These are phyloP conservation scores for Pelobates cultripes DNA, from an alignment of 2,797 vertebrate species.

Conservation along the genomic window DNA sequence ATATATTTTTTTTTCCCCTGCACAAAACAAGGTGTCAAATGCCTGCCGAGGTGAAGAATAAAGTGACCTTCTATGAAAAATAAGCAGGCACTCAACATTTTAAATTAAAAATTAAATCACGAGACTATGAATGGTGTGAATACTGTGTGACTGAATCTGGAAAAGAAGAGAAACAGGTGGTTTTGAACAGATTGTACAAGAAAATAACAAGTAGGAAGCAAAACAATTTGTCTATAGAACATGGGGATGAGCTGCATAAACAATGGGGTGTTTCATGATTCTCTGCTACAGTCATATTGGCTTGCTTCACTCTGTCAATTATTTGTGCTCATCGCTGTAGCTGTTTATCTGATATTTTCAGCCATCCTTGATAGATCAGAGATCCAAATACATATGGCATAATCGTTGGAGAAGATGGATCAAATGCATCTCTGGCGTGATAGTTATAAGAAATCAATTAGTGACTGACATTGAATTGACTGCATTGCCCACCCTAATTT, in stretches of 20 bases:
- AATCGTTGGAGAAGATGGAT: too few species aligned
- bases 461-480: too few species aligned
- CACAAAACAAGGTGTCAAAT: background rate
- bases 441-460: too few species aligned
- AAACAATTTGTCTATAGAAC: background rate
- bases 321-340: too few species aligned
- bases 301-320: too few species aligned
- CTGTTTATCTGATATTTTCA: too few species aligned
- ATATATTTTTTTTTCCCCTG: conserved; percentile 13
- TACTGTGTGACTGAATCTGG: background rate
- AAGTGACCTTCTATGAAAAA: conserved; percentile 19
- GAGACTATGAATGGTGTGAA: background rate
- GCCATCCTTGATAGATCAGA: too few species aligned
- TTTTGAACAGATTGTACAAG: conserved; percentile 38
- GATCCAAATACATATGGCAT: too few species aligned
- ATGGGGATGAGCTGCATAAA: background rate
- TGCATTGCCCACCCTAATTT: too few species aligned
- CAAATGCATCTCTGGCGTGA: too few species aligned
- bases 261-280: too few species aligned
- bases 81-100: background rate
- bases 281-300: too few species aligned
- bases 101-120: background rate
- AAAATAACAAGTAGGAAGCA: conserved; percentile 11
- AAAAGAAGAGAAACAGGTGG: conserved; percentile 24
- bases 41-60: conserved; percentile 20